Conservation (phyloP, 2,888 invertebrate species). For the Eristalis tenax region DNA sequence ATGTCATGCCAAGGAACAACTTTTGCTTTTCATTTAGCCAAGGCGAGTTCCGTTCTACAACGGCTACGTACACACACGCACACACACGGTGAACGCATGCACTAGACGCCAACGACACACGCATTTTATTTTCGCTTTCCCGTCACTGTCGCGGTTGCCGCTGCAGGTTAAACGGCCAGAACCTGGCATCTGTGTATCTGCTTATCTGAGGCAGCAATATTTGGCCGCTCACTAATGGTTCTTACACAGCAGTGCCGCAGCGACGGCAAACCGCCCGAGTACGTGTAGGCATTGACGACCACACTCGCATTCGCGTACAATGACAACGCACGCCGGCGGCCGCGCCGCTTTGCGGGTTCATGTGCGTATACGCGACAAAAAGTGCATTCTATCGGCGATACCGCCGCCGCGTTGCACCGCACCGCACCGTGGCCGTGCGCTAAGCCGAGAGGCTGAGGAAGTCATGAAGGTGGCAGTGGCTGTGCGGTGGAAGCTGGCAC, state of each 20-base stretch:
- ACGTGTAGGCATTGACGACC: constrained; percentile 70
- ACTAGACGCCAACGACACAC: constrained; percentile 66
- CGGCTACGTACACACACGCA: constrained; percentile 10
- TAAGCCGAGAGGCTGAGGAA: constrained; percentile 58
- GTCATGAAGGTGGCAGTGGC: constrained; percentile 67
- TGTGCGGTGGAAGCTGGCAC: constrained; percentile 58
- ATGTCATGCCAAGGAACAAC: constrained; percentile 72
- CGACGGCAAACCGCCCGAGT: constrained; percentile 4
- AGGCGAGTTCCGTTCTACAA: constrained; percentile 70
- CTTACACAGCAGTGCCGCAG: constrained; percentile 11
- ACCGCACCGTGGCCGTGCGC: background rate
- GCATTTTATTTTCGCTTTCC: constrained; percentile 53
- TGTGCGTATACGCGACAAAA: constrained; percentile 67
- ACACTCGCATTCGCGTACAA: constrained; percentile 42
- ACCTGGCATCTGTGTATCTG: constrained; percentile 47
- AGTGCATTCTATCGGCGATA: constrained; percentile 67
- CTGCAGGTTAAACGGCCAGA: constrained; percentile 69
- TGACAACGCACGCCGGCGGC: constrained; percentile 60
- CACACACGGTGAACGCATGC: constrained; percentile 43
- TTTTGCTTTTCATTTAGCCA: constrained; percentile 71
- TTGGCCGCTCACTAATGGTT: constrained; percentile 70
- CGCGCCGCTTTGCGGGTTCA: constrained; percentile 44
- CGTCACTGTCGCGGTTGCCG: constrained; percentile 12
- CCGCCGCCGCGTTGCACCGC: background rate
- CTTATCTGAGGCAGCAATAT: constrained; percentile 28